Evolutionary conservation across 2,113 vertebrate species (phyloP).

Genomic region (Tursiops truncatus): DNA sequence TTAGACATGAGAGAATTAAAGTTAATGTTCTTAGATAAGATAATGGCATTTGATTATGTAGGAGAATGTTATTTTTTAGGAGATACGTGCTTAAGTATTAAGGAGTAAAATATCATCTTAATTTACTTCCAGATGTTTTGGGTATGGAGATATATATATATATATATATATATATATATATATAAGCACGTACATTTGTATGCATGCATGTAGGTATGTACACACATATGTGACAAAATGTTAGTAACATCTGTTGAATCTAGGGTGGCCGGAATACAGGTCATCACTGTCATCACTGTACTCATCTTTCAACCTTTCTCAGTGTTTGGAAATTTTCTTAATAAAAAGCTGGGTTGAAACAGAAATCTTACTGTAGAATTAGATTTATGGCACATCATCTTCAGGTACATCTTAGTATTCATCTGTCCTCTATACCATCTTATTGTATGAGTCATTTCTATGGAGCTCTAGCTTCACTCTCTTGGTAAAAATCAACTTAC

Average conservation of each 20-base stretch:
- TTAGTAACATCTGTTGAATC: background rate
- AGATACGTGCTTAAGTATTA: background rate
- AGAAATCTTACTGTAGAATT: background rate
- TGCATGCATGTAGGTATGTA: background rate
- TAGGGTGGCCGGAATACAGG: background rate
- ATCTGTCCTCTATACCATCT: background rate
- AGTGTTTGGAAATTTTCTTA: background rate
- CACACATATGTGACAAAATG: background rate
- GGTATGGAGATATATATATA: background rate
- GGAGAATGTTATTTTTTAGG: background rate
- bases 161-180: no score
- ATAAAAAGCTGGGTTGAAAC: background rate
- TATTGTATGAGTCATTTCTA: background rate
- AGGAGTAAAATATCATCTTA: background rate
- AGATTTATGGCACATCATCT: background rate
- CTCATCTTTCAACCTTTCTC: background rate
- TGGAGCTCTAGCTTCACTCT: background rate
- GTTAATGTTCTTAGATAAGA: background rate
- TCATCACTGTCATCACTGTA: background rate
- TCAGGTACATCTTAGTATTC: background rate
- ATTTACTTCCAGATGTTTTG: slow-evolving; percentile 20
- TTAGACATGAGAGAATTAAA: background rate
- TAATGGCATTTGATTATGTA: background rate
- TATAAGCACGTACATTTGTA: background rate
- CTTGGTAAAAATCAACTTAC: background rate